phyloP scores from a whole-genome alignment of 2,113 vertebrate species.

The Microcebus murinus region DNA sequence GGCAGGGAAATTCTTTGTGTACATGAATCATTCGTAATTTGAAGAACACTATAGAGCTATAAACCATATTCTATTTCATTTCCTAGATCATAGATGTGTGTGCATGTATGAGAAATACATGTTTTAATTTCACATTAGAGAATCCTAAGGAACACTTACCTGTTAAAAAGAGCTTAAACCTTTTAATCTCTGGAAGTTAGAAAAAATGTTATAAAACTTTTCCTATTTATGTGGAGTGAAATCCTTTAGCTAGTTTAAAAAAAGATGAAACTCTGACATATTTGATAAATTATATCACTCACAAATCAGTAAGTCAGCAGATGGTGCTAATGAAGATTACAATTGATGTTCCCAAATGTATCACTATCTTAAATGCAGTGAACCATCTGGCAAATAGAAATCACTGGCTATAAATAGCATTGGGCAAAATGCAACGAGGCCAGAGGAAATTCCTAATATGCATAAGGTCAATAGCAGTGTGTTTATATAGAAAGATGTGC shows the following conservation, averaged over 20 bases:
- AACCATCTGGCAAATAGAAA: constrained; percentile 43
- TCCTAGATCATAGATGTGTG: not conserved
- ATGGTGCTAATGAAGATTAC: constrained; percentile 41
- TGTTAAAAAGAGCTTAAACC: constrained; percentile 10
- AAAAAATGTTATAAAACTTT: not conserved
- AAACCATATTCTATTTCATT: constrained; percentile 33
- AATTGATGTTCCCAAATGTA: constrained; percentile 8
- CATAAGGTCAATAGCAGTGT: not conserved
- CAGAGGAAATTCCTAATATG: not conserved
- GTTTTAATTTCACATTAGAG: constrained; percentile 37
- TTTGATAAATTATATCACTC: constrained; percentile 23
- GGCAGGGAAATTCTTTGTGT: not conserved
- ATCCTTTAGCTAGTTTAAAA: not conserved
- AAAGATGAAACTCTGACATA: constrained; percentile 21
- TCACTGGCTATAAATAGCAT: not conserved
- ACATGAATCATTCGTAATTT: constrained; percentile 1
- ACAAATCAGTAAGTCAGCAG: constrained; percentile 33
- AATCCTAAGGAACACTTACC: not conserved
- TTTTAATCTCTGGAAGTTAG: not conserved
- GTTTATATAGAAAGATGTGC: not conserved
- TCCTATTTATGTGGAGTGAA: not conserved
- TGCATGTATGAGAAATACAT: not conserved
- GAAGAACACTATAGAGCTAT: not conserved
- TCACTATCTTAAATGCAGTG: constrained; percentile 29
- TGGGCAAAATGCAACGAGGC: not conserved